phyloP scores from a whole-genome alignment of 2,113 vertebrate species.

The Nestor notabilis region DNA sequence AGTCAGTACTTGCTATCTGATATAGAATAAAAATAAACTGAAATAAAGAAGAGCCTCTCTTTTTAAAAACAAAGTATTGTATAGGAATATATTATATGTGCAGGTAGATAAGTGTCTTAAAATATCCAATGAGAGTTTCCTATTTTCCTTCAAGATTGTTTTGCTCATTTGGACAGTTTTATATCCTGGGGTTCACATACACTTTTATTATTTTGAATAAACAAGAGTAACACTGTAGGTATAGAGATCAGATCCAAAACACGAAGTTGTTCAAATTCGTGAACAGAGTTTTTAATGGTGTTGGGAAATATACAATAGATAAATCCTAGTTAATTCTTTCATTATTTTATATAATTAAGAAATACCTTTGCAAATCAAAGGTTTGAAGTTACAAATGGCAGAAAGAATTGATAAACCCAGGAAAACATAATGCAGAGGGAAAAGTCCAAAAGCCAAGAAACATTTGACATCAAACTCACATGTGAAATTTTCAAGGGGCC shows the following conservation, averaged over 20 bases:
- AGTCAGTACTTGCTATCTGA: background rate
- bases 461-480: background rate
- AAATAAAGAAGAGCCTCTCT: background rate
- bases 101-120: background rate
- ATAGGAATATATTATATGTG: background rate
- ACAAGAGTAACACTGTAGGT: background rate
- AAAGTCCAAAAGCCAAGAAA: background rate
- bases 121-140: background rate
- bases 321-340: background rate
- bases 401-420: background rate
- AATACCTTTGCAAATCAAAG: background rate
- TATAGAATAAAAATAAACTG: background rate
- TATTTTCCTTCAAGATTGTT: background rate
- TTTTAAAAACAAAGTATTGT: background rate
- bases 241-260: background rate
- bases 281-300: background rate
- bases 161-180: background rate
- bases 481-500: background rate
- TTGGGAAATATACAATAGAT: background rate
- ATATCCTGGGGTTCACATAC: background rate
- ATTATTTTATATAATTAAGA: background rate
- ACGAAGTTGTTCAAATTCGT: background rate
- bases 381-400: background rate
- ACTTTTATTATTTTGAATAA: background rate
- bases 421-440: background rate